phyloP scores from a whole-genome alignment of 1,140 invertebrate genomes.

The Orussus abietinus region DNA sequence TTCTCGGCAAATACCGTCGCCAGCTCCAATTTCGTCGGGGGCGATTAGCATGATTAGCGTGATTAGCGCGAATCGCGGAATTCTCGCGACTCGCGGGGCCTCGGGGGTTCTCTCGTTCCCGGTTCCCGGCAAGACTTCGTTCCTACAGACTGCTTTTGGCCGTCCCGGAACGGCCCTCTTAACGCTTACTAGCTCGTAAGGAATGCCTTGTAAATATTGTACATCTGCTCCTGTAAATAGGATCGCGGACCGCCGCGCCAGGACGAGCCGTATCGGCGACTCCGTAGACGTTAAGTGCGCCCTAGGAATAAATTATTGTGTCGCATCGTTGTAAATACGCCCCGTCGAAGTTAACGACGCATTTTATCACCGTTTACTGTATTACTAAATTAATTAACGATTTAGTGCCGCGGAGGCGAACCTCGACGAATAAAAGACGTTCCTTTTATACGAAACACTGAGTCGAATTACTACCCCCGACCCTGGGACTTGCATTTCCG shows the following conservation, averaged over 20 bases:
- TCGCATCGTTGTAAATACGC: conserved; percentile 34
- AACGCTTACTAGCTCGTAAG: conserved; percentile 53
- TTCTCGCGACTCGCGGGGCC: conserved; percentile 8
- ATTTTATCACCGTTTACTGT: conserved; percentile 26
- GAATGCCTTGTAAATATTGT: conserved; percentile 46
- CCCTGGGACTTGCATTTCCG: too few relatives aligned
- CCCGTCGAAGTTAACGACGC: conserved; percentile 29
- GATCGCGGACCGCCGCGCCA: conserved; percentile 11
- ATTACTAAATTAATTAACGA: conserved; percentile 33
- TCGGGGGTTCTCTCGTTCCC: conserved; percentile 9
- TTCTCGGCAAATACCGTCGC: neutral
- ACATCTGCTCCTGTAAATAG: conserved; percentile 51
- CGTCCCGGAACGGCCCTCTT: conserved; percentile 38
- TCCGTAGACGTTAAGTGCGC: neutral
- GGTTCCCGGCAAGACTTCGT: conserved; percentile 40
- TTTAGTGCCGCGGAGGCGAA: conserved; percentile 15
- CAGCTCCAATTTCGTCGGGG: conserved; percentile 4
- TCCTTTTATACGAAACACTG: conserved; percentile 8
- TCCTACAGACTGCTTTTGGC: conserved; percentile 46
- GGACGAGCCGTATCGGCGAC: neutral
- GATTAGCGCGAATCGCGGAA: conserved; percentile 14
- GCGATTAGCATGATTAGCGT: neutral
- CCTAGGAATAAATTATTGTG: conserved; percentile 17
- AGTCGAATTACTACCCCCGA: too few relatives aligned
- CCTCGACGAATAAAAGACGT: conserved; percentile 9